Evolutionary conservation across 2,888 invertebrate species (phyloP), one percentile per base, ranked within the genome.

Genomic region (Caenorhabditis imperialis): DNA sequence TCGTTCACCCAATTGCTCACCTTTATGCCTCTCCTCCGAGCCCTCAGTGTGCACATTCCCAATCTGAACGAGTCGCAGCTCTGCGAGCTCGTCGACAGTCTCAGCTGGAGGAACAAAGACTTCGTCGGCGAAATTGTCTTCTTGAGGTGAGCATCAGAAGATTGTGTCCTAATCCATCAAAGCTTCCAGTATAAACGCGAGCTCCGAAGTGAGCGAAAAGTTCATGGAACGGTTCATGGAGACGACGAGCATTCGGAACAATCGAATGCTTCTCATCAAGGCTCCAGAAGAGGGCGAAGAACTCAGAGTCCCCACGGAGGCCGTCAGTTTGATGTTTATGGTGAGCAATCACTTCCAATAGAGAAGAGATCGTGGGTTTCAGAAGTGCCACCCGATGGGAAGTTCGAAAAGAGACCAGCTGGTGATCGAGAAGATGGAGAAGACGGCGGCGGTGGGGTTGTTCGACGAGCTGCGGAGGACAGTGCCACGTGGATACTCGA

Each of bases 171-270:
- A 10, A 7, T 30, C n/a, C n/a, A n/a, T n/a, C n/a, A n/a, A n/a
- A n/a, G 10, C 22, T 45, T 44, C 27, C 33, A 55, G 44, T 45
- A 3, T 55, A 16, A 40, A 18, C 5, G 44, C 45, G 2, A 55
- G 44, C n/a, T 12, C 45, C 33, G 33, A 55, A 4, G 18, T 55
- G 8, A 55, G 44, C n/a, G 44, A 44, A 7, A 18, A 14, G 10
- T 18, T 55, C n/a, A 20, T 55, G 4, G 20, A 55, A 2, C 16
- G 45, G n/a, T 55, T 45, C 35, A n/a, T 45, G 20, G 7, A 44
- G 3, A 14, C 35, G 1, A 16, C 33, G 33, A n/a, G 16, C 18
- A 42, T 12, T 1, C n/a, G 20, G 20, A 23, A 20, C 10, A n/a
- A 22, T 14, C 8, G 14, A 20, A 6, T 50, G 14, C 18, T 55